A percentile compares a stretch with the other conserved stretches of the same genome.
phyloP scores from a whole-genome alignment of 2,797 vertebrate genomes.

The Pantherophis vulpinus region DNA sequence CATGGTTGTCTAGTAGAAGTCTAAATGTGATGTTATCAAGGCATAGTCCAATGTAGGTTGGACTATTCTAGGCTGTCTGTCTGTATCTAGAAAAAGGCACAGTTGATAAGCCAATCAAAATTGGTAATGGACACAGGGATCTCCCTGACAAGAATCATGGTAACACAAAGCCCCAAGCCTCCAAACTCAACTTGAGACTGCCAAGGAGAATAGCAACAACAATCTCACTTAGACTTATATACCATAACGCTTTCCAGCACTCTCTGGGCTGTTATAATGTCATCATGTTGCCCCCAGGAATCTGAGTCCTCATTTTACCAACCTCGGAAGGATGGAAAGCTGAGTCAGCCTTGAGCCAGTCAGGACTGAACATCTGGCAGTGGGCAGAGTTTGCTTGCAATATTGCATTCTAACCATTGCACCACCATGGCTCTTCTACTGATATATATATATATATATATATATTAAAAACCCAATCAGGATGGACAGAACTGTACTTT shows the following conservation, averaged over 20 bases:
- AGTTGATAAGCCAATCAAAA: neutral
- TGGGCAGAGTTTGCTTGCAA: neutral
- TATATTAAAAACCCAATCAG: neutral
- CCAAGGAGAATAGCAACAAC: neutral
- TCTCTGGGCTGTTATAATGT: neutral
- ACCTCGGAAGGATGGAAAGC: neutral
- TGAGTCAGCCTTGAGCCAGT: neutral
- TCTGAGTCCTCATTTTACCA: neutral
- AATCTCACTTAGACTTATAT: neutral
- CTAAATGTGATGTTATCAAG: neutral
- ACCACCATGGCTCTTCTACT: neutral
- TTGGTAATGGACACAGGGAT: neutral
- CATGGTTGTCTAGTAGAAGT: neutral
- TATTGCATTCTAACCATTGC: neutral
- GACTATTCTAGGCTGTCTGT: neutral
- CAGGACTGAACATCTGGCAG: neutral
- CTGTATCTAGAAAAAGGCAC: neutral
- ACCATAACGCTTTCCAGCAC: neutral
- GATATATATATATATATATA: neutral
- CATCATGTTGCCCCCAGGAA: neutral
- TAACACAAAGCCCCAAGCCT: neutral
- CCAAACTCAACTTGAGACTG: neutral
- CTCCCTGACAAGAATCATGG: neutral
- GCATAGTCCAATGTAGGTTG: neutral
- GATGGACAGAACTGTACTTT: neutral